Evolutionary conservation across 2,113 vertebrate genomes (phyloP).

Genomic region (Hiodon alosoides): DNA sequence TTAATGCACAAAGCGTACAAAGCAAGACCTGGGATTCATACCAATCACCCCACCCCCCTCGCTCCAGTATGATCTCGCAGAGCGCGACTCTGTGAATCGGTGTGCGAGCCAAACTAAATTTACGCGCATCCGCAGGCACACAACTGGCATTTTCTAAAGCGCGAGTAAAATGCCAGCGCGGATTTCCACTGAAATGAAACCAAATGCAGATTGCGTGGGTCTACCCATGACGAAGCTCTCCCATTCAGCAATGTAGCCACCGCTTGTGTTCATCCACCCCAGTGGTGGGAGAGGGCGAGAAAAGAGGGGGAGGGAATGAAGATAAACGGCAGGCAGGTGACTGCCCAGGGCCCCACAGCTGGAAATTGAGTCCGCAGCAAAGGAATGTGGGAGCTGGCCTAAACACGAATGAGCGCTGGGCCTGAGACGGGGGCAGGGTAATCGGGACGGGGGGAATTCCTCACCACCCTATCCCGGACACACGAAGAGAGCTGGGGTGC

Average conservation of each 20-base stretch:
- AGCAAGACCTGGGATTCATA: too few relatives aligned
- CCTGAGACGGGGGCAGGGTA: constrained; percentile 3
- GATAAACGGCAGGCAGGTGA: constrained; percentile 15
- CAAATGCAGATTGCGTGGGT: too few relatives aligned
- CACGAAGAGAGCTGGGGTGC: background rate
- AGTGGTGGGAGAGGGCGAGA: background rate
- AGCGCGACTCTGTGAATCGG: too few relatives aligned
- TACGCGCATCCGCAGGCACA: too few relatives aligned
- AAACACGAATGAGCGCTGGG: constrained; percentile 2
- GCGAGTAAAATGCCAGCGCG: too few relatives aligned
- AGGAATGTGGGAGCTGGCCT: constrained; percentile 15
- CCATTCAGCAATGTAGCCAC: background rate
- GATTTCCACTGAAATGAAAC: too few relatives aligned
- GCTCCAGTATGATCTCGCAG: too few relatives aligned
- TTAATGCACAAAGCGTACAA: background rate
- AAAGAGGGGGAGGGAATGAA: background rate
- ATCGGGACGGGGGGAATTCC: background rate
- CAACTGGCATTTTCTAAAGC: too few relatives aligned
- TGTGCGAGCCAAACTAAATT: too few relatives aligned
- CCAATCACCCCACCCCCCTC: too few relatives aligned
- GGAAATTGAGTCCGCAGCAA: constrained; percentile 15
- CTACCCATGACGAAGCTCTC: too few relatives aligned
- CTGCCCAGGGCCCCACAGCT: constrained; percentile 1
- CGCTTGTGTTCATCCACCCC: background rate
- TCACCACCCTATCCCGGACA: background rate